Evolutionary conservation across 1,140 invertebrate species (phyloP).

Genomic region (Pogonus chalceus): DNA sequence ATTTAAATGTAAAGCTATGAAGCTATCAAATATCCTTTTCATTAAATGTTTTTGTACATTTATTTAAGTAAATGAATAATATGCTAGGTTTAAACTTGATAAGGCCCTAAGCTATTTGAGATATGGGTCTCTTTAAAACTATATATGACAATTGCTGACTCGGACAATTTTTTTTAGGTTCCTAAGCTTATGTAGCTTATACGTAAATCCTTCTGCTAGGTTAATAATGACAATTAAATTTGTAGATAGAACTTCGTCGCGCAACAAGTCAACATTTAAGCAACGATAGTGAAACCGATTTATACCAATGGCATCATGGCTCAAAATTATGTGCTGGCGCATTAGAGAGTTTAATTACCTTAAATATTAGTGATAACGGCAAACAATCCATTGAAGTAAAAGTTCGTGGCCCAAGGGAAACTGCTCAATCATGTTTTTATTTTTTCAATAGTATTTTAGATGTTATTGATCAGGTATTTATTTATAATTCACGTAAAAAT

Average conservation of each 20-base stretch:
- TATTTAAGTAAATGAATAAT: no score
- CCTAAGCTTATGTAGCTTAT: background rate
- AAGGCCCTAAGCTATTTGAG: no score
- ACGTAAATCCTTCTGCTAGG: background rate
- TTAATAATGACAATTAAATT: slow-evolving; percentile 15
- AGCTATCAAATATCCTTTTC: no score
- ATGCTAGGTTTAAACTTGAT: no score
- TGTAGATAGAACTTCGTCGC: slow-evolving; percentile 53
- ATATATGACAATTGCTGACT: no score
- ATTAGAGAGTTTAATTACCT: slow-evolving; percentile 61
- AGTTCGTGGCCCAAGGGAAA: slow-evolving; percentile 56
- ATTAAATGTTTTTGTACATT: no score
- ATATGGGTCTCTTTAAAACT: no score
- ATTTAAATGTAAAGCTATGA: no score
- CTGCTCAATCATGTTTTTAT: slow-evolving; percentile 53
- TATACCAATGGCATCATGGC: slow-evolving; percentile 72
- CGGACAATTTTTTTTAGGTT: slow-evolving; percentile 7
- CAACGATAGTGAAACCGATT: slow-evolving; percentile 50
- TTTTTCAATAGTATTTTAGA: slow-evolving; percentile 66
- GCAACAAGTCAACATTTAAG: slow-evolving; percentile 39
- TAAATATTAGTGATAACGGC: slow-evolving; percentile 46
- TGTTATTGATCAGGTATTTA: slow-evolving; percentile 52
- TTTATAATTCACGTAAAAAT: slow-evolving; percentile 3
- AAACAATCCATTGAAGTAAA: slow-evolving; percentile 59
- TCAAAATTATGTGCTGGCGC: slow-evolving; percentile 65